Evolutionary conservation across 2,113 vertebrate species (phyloP).

Genomic region (Bagarius yarrelli): DNA sequence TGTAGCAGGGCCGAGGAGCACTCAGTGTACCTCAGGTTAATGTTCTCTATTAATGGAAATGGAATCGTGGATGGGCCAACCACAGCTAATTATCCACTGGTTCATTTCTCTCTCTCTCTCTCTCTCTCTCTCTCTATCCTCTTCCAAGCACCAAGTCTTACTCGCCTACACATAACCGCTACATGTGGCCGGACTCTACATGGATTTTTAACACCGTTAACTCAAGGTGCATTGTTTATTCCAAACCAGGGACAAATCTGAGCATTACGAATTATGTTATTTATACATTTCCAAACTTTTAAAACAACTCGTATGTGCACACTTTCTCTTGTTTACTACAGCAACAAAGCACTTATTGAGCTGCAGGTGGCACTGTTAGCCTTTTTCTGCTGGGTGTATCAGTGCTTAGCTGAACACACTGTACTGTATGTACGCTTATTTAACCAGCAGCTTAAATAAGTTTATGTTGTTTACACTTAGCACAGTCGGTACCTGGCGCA

Average conservation of each 20-base stretch:
- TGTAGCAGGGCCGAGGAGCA: constrained; percentile 67
- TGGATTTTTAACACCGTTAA: constrained; percentile 1
- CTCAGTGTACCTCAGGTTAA: constrained; percentile 76
- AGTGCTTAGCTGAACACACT: background rate
- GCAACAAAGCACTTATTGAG: constrained; percentile 22
- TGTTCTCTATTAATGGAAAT: constrained; percentile 79
- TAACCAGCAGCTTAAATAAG: background rate
- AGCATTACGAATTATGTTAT: background rate
- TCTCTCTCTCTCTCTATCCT: constrained; percentile 51
- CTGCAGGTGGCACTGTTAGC: constrained; percentile 70
- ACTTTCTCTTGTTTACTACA: background rate
- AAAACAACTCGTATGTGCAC: background rate
- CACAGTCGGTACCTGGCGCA: background rate
- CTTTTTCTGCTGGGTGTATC: constrained; percentile 40
- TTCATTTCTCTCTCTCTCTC: constrained; percentile 69
- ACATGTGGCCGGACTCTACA: constrained; percentile 15
- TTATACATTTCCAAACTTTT: background rate
- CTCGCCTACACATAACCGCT: constrained; percentile 41
- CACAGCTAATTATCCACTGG: constrained; percentile 73
- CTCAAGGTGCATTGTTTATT: constrained; percentile 20
- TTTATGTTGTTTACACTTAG: constrained; percentile 23
- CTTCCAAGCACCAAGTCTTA: constrained; percentile 17
- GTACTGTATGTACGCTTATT: constrained; percentile 11
- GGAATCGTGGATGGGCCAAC: constrained; percentile 66
- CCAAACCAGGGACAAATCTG: background rate